These are phyloP conservation scores for Diarsia mendica DNA, from an alignment of 2,888 invertebrate species.

Conservation along the genomic window DNA sequence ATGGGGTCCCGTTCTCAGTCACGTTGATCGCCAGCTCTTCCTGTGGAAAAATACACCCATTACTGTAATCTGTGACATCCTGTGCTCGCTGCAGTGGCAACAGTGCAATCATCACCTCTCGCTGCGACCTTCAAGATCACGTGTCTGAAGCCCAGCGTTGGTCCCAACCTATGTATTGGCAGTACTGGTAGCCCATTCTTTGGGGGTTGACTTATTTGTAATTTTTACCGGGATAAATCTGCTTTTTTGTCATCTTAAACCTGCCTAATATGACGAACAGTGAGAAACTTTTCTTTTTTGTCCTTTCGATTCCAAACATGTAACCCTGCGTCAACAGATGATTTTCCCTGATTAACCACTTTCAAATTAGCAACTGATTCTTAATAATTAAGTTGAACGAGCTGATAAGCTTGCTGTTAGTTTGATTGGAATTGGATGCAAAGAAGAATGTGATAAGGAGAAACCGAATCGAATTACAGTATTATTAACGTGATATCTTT, in stretches of 20 bases:
- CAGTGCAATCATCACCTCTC: conserved; percentile 41
- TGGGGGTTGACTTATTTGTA: neutral
- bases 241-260: neutral
- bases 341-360: neutral
- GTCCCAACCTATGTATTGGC: neutral
- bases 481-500: conserved; percentile 20
- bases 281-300: neutral
- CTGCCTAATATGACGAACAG: too few species aligned
- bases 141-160: neutral
- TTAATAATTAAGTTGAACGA: neutral
- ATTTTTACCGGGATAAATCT: neutral
- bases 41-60: conserved; percentile 37
- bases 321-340: neutral
- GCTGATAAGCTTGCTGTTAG: neutral
- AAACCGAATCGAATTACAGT: conserved; percentile 29
- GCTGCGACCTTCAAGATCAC: conserved; percentile 21
- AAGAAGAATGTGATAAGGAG: conserved; percentile 19
- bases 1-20: conserved; percentile 1
- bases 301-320: neutral
- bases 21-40: conserved; percentile 17
- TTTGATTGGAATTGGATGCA: conserved; percentile 1
- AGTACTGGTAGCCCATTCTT: neutral
- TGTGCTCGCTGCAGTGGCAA: conserved; percentile 36
- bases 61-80: conserved; percentile 36
- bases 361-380: neutral